Evolutionary conservation across 2,888 invertebrate species (phyloP).

Genomic region (Mystacides longicornis): DNA sequence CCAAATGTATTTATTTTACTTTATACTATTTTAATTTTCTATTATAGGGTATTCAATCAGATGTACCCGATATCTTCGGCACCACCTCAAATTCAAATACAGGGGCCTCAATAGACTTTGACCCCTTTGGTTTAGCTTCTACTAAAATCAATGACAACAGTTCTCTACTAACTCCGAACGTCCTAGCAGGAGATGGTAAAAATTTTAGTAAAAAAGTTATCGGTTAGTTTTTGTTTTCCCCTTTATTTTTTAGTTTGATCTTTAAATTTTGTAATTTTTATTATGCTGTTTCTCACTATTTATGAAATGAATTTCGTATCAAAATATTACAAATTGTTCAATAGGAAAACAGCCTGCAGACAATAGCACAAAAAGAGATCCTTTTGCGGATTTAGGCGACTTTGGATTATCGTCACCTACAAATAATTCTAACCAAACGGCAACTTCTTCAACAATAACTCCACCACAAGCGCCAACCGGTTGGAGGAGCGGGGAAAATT

Average conservation of each 20-base stretch:
- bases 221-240: constrained; percentile 5
- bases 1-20: neutral
- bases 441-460: neutral
- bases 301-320: neutral
- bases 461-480: constrained; percentile 19
- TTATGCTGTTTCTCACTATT: neutral
- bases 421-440: neutral
- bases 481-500: constrained; percentile 23
- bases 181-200: constrained; percentile 16
- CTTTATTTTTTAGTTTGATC: constrained; percentile 2
- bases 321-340: neutral
- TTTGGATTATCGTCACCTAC: constrained; percentile 22
- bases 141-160: constrained; percentile 37
- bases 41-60: constrained; percentile 29
- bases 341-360: constrained; percentile 41
- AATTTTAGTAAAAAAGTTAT: constrained; percentile 5
- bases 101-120: constrained; percentile 48
- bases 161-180: constrained; percentile 35
- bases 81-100: neutral
- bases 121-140: constrained; percentile 57
- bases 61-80: constrained; percentile 29
- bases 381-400: constrained; percentile 65
- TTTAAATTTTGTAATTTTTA: neutral
- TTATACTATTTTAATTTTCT: neutral
- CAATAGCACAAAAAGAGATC: constrained; percentile 49